Base-by-base conservation (phyloP, 2,888 invertebrate genomes). In the Phaonia tiefii region DNA sequence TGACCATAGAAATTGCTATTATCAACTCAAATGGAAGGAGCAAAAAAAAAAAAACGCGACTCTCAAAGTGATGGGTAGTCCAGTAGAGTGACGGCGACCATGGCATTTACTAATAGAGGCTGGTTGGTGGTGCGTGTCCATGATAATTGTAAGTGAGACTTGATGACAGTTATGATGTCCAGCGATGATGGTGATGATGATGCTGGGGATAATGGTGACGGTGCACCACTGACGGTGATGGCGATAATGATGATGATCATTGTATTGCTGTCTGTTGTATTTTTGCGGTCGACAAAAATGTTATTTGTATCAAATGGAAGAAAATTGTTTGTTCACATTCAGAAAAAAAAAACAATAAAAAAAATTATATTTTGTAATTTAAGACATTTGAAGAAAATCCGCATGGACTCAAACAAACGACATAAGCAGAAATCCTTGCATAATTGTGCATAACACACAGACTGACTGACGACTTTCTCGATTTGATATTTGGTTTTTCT, bases 401-500 rank as follows among this genome's bases (percentile, higher is more conserved):
- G 10, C 54, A 13, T 54, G 54, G 25, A 74, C 25, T 73, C 73
- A 73, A 26, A 69, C 73, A 44, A 2, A 46, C 60, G 60, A 71
- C 37, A 58, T 44, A 63, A 81, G 75, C 15, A 75, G 75, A 80
- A 67, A 86, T 85, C 86, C 86, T 86, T 86, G 86, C 86, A 86
- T 86, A 86, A 86, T 86, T 86, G 83, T 69, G 70, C 13, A 63
- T 63, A 39, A 63, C 17, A 22, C 20, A 22, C 63, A 51, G 74
- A 74, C 69, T 73, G 74, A 74, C 69, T 73, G 80, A 75, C 84
- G 85, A 88, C 88, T 88, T 88, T 88, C 88, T 77, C 78, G 71
- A 60, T 13, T 75, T 77, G 7, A n/a, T 42, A 20, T 51, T 31
- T 31, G 8, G 20, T 60, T 60, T 39, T 42, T 39, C 63, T 13